Conservation (phyloP, 2,888 invertebrate species). For the Rhorus exstirpatorius region DNA sequence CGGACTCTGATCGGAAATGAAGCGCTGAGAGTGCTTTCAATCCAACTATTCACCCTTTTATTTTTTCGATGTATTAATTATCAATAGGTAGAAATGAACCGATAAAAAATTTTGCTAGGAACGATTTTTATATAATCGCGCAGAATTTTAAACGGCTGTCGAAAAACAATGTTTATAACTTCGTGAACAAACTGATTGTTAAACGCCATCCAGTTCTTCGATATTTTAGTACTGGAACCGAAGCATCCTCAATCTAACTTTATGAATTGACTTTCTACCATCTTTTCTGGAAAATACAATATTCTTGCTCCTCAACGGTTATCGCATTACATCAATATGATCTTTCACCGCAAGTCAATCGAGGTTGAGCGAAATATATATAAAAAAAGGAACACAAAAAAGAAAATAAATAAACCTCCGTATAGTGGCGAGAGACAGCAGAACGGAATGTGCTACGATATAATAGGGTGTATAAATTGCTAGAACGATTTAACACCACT, state of each 20-base stretch:
- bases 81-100: background rate
- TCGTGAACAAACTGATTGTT: too few species aligned
- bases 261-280: background rate
- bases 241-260: background rate
- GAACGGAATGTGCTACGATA: slow-evolving; percentile 12
- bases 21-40: slow-evolving; percentile 19
- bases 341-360: background rate
- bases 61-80: background rate
- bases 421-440: background rate
- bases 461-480: slow-evolving; percentile 45
- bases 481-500: slow-evolving; percentile 35
- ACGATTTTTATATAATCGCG: background rate
- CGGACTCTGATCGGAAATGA: slow-evolving; percentile 25
- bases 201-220: too few species aligned
- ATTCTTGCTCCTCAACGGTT: background rate
- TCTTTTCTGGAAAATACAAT: background rate
- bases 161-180: too few species aligned
- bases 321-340: background rate
- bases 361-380: background rate
- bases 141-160: too few species aligned
- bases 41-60: too few species aligned
- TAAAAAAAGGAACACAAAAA: background rate
- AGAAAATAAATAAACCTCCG: slow-evolving; percentile 4
- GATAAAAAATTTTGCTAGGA: background rate
- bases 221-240: too few species aligned